Evolutionary conservation across 2,888 invertebrate species (phyloP), one percentile per base, ranked within the genome.

Genomic region (Argynnis bischoffii): DNA sequence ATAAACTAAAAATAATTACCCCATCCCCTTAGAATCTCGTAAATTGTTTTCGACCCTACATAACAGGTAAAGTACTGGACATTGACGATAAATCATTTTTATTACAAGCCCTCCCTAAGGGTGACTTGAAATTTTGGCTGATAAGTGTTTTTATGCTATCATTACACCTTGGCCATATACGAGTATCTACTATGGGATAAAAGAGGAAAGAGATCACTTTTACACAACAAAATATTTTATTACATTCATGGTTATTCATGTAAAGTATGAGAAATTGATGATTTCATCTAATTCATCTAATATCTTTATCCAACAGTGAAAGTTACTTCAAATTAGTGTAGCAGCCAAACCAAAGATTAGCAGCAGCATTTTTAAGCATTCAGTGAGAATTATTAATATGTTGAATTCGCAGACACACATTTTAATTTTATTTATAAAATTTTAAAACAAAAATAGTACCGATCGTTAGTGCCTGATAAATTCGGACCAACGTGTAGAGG

Each of bases 51-150:
- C 83, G 80, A 86, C 89, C 90, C 89, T 84, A 80, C 81, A 79
- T 84, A 86, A 81, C 85, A 83, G 86, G 83, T 84, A 79, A 81
- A 51, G 53, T 47, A 66, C 83, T 87, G 90, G 90, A 88, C 90
- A 88, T 88, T 81, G 83, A 81, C 80, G 80, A 90, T 92, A 91
- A 92, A 92, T 92, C 90, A 91, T 90, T 89, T 90, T 90, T 91
- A 89, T 87, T 86, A 86, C 85, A 79, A 61, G 75, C 75, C 78
- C 76, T 81, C 80, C 82, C 78, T 75, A 71, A 70, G 83, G 73
- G 70, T 69, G 64, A 72, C 64, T 72, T 60, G 69, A 85, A 79
- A 82, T 85, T 85, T 81, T 75, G 74, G 73, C 79, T 77, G 80
- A 77, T 80, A 79, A 75, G 63, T 75, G 77, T 77, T 78, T 77